Conservation (phyloP, 2,888 invertebrate species). For the Sipha maydis region DNA sequence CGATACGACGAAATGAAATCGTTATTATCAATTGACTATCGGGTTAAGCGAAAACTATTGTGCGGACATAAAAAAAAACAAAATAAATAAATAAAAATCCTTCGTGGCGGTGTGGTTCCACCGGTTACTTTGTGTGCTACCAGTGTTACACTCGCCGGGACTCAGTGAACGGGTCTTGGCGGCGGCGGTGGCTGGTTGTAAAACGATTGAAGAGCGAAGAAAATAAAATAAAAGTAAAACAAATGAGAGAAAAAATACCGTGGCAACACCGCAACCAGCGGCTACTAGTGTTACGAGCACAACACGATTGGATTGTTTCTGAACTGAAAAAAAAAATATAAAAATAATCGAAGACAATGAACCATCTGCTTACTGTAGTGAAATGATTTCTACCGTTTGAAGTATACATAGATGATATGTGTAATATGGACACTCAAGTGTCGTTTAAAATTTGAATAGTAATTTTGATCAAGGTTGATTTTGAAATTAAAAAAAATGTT, state of each 20-base stretch:
- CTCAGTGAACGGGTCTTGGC: constrained; percentile 17
- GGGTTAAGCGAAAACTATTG: constrained; percentile 4
- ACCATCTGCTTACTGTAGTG: constrained; percentile 46
- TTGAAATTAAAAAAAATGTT: not conserved
- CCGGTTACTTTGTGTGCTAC: constrained; percentile 49
- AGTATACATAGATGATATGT: not conserved
- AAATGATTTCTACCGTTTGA: constrained; percentile 57
- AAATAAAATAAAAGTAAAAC: constrained; percentile 58
- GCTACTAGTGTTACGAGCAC: constrained; percentile 58
- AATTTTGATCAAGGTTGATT: not conserved
- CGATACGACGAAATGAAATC: constrained; percentile 48
- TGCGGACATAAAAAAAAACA: constrained; percentile 11
- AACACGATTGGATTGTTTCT: constrained; percentile 62
- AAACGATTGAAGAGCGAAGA: constrained; percentile 50
- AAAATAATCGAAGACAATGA: constrained; percentile 58
- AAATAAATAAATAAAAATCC: constrained; percentile 51
- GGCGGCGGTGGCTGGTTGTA: constrained; percentile 20
- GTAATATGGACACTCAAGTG: not conserved
- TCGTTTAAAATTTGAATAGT: constrained; percentile 2
- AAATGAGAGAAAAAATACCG: constrained; percentile 31
- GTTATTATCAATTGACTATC: constrained; percentile 45
- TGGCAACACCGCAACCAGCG: constrained; percentile 49
- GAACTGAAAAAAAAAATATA: constrained; percentile 49
- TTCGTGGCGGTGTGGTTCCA: constrained; percentile 22
- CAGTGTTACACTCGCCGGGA: constrained; percentile 51